phyloP scores from a whole-genome alignment of 2,113 vertebrate species.

The Suncus etruscus region DNA sequence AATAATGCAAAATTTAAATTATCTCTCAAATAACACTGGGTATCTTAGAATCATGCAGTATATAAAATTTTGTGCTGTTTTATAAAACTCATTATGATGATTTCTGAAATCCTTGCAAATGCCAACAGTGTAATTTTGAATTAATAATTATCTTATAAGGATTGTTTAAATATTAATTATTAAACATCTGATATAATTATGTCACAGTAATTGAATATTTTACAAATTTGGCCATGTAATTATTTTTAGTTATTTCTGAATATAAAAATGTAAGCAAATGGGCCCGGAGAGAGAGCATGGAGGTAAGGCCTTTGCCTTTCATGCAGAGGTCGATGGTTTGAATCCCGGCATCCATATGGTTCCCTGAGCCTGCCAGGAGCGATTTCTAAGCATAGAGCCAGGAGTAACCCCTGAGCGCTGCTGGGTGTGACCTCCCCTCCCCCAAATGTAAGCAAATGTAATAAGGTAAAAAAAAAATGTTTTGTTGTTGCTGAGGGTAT shows the following conservation, averaged over 20 bases:
- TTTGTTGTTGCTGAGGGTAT: no score
- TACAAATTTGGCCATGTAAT: not conserved
- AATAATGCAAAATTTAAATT: conserved; percentile 6
- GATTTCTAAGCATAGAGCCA: no score
- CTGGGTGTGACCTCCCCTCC: no score
- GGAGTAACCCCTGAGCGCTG: no score
- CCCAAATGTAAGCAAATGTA: no score
- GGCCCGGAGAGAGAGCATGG: no score
- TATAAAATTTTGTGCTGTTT: not conserved
- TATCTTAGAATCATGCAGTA: not conserved
- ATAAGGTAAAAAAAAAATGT: not conserved
- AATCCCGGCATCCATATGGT: no score
- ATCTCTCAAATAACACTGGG: not conserved
- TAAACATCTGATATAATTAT: not conserved
- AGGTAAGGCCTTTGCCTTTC: no score
- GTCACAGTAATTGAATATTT: not conserved
- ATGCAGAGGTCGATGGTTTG: no score
- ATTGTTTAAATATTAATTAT: conserved; percentile 9
- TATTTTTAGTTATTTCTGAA: conserved; percentile 16
- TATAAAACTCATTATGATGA: not conserved
- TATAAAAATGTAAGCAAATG: no score
- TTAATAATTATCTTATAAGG: not conserved
- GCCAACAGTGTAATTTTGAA: not conserved
- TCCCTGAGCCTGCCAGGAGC: no score
- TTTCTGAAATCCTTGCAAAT: not conserved